Evolutionary conservation across 2,888 invertebrate species (phyloP), one percentile per base, ranked within the genome.

Genomic region (Drosophila falleni): DNA sequence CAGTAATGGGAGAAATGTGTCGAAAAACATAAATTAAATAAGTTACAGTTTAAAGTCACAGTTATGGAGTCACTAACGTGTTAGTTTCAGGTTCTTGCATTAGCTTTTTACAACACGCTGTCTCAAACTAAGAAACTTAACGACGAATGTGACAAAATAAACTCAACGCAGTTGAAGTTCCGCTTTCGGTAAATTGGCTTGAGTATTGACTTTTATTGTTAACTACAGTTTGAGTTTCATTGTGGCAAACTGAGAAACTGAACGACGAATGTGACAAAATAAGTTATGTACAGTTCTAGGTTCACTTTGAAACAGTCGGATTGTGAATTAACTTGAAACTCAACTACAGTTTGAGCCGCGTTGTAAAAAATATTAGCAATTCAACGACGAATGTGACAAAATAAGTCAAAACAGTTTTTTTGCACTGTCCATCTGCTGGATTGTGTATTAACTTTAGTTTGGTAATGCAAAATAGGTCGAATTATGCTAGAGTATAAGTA

Each of bases 91-190:
- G 47, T 50, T 50, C 13, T 6, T 39, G 42, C 5, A 26, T 15
- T 15, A 9, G 10, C 54, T 65, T 54, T 13, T 54, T 49, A 50
- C n/a, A n/a, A n/a, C n/a, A n/a, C n/a, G n/a, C n/a, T n/a, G n/a
- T n/a, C n/a, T n/a, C n/a, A n/a, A 16, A 42, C 41, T 11, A 16
- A 42, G 10, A 3, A 41, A 49, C 47, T 39, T 3, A 56, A 46
- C 35, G 37, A 15, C 0, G 9, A 46, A 37, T 16, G 13, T 15
- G 26, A 8, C 26, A 13, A 47, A 26, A 23, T 80, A 76, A 77
- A 73, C 9, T 70, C 69, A 71, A 67, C 23, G 10, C 42, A 55
- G 31, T n/a, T 55, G 10, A 0, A 8, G 6, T 10, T 1, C 3
- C 1, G 33, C n/a, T n/a, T 19, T 13, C 11, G 13, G 8, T 3